phyloP scores from a whole-genome alignment of 2,113 vertebrate genomes.

The Platichthys flesus region DNA sequence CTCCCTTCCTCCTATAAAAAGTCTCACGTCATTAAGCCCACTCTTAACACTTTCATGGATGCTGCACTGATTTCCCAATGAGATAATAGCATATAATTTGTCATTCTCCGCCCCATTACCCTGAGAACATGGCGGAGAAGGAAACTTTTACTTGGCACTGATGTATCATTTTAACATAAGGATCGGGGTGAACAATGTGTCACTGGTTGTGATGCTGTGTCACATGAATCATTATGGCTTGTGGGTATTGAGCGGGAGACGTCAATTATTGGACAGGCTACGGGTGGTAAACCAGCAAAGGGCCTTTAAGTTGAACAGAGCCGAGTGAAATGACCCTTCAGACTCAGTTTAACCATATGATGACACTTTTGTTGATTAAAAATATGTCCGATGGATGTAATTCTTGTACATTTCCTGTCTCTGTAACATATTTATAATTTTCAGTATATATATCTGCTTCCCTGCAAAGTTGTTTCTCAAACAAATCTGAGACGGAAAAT shows the following conservation, averaged over 20 bases:
- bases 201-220: constrained; percentile 46
- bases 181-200: constrained; percentile 65
- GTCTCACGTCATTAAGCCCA: constrained; percentile 64
- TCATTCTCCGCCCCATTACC: constrained; percentile 75
- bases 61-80: constrained; percentile 63
- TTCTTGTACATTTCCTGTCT: neutral
- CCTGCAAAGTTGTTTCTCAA: constrained; percentile 5
- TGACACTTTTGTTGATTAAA: neutral
- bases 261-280: constrained; percentile 46
- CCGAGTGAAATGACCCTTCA: neutral
- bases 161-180: constrained; percentile 69
- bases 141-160: constrained; percentile 62
- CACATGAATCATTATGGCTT: constrained; percentile 42
- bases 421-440: neutral
- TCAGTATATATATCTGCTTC: constrained; percentile 5
- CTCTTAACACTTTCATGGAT: constrained; percentile 55
- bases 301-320: constrained; percentile 43
- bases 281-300: constrained; percentile 50
- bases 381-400: neutral
- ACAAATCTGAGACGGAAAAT: neutral
- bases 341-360: neutral
- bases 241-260: constrained; percentile 36
- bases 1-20: constrained; percentile 43
- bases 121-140: constrained; percentile 59
- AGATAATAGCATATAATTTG: constrained; percentile 75